Percentiles rank a stretch among this genome's conserved stretches.
These are phyloP conservation scores for Catalaphyllia jardinei DNA, from an alignment of 64 coral and sea anemone species.

Conservation along the genomic window DNA sequence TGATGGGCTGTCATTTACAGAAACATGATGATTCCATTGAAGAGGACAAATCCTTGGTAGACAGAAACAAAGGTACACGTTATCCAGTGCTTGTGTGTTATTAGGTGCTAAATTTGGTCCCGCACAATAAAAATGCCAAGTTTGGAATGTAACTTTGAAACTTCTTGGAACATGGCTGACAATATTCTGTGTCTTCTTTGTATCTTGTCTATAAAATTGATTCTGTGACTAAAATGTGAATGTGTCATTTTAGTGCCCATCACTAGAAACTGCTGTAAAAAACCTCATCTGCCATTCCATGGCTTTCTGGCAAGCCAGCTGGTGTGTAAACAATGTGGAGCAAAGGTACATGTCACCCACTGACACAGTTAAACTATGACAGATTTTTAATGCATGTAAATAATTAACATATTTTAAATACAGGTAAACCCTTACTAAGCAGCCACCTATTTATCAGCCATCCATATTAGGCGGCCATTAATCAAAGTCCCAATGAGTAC, in stretches of 20 bases:
- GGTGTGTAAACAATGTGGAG: conserved; percentile 80
- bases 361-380: too few relatives aligned
- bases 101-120: background rate
- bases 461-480: too few relatives aligned
- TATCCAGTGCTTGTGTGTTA: background rate
- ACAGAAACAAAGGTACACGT: conserved; percentile 32
- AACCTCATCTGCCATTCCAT: conserved; percentile 71
- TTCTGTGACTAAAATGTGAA: background rate
- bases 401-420: too few relatives aligned
- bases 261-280: conserved; percentile 36
- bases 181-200: too few relatives aligned
- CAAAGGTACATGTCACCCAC: conserved; percentile 55
- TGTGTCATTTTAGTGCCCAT: conserved; percentile 41
- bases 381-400: too few relatives aligned
- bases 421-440: too few relatives aligned
- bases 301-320: conserved; percentile 96
- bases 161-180: too few relatives aligned
- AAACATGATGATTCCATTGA: background rate
- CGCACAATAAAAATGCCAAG: too few relatives aligned
- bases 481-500: too few relatives aligned
- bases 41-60: conserved; percentile 27
- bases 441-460: too few relatives aligned
- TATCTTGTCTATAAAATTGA: too few relatives aligned
- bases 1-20: background rate
- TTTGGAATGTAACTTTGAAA: background rate